Conservation (phyloP, 2,113 vertebrate species). For the Nestor notabilis region DNA sequence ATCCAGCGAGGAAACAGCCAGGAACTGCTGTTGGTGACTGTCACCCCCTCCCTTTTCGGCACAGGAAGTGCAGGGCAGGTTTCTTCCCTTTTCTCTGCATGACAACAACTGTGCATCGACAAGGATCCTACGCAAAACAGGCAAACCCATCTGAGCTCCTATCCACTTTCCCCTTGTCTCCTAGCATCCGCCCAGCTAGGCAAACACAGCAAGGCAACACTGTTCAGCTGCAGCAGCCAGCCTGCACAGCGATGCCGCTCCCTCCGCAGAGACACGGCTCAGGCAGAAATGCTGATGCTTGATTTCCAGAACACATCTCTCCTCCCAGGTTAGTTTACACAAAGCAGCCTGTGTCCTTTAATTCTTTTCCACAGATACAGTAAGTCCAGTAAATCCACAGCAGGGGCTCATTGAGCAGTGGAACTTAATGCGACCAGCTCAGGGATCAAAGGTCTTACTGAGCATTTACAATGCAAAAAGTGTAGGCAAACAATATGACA, state of each 20-base stretch:
- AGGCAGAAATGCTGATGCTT: neutral
- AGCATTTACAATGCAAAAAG: neutral
- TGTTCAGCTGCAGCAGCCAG: neutral
- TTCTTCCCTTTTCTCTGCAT: neutral
- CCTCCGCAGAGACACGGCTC: neutral
- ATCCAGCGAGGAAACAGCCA: neutral
- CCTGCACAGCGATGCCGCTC: rapidly evolving
- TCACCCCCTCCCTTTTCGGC: neutral
- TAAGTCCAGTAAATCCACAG: neutral
- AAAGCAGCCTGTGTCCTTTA: neutral
- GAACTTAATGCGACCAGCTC: neutral
- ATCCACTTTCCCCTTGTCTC: neutral
- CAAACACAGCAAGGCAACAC: neutral
- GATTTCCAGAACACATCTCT: neutral
- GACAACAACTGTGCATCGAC: neutral
- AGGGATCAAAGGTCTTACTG: conserved; percentile 14
- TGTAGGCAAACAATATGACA: neutral
- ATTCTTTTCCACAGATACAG: neutral
- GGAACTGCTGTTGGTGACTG: neutral
- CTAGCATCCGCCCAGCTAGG: neutral
- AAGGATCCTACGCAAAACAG: rapidly evolving
- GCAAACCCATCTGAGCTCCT: neutral
- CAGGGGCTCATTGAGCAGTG: neutral
- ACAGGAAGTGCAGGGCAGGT: neutral
- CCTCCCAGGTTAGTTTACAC: neutral